phyloP scores from a whole-genome alignment of 1,140 invertebrate species.

The Brachystomella parvula region DNA sequence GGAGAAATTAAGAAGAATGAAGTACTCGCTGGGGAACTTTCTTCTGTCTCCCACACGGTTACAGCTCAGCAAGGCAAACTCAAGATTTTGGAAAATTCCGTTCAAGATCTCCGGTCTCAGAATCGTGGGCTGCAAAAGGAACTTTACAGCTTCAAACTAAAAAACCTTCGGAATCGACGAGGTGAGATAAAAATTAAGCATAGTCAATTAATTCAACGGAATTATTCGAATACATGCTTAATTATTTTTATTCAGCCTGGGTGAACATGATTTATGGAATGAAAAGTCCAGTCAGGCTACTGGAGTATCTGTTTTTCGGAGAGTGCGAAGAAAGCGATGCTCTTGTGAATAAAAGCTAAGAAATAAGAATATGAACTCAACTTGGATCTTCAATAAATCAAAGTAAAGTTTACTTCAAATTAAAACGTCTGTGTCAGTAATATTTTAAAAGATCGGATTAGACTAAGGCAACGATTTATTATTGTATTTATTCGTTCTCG shows the following conservation, averaged over 20 bases:
- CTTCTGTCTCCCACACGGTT: not conserved
- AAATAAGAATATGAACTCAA: too few species aligned
- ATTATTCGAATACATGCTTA: not conserved
- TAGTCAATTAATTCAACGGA: not conserved
- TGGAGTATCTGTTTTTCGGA: not conserved
- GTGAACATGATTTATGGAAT: not conserved
- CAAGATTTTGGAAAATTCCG: not conserved
- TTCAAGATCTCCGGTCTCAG: not conserved
- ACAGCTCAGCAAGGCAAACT: not conserved
- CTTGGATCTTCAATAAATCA: not conserved
- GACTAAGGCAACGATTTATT: not conserved
- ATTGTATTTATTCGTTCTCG: conserved; percentile 25
- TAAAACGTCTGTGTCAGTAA: not conserved
- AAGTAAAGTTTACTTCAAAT: not conserved
- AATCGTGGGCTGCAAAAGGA: not conserved
- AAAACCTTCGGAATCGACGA: not conserved
- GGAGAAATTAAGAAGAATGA: not conserved
- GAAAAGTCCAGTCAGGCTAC: not conserved
- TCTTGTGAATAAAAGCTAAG: too few species aligned
- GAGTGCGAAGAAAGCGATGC: too few species aligned
- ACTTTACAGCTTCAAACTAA: not conserved
- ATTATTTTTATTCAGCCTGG: not conserved
- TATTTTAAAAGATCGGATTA: not conserved
- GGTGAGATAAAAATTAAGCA: not conserved
- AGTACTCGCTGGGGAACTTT: not conserved